Conservation (phyloP, 2,113 vertebrate species). For the Lepus americanus region DNA sequence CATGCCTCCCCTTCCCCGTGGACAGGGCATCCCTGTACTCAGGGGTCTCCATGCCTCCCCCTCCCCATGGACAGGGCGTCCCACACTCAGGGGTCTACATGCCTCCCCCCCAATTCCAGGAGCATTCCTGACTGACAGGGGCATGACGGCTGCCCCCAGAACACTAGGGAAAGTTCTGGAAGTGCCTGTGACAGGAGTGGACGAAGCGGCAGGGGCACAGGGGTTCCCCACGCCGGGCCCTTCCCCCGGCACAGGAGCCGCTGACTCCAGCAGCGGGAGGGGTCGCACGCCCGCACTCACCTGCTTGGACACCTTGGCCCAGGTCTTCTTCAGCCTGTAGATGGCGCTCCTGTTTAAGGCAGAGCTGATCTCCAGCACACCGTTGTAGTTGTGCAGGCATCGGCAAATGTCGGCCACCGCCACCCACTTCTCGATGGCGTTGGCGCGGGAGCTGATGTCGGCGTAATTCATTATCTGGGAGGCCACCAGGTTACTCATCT, state of each 20-base stretch:
- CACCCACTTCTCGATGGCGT: slow-evolving; percentile 98
- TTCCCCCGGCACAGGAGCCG: slow-evolving; percentile 62
- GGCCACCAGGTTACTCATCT: slow-evolving; percentile 99
- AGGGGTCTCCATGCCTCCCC: too few relatives aligned
- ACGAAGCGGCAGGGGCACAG: slow-evolving; percentile 56
- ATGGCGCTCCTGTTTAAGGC: slow-evolving; percentile 99
- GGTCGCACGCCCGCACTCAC: slow-evolving; percentile 79
- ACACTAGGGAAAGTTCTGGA: slow-evolving; percentile 7
- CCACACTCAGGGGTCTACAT: too few relatives aligned
- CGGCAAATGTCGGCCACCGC: slow-evolving; percentile 98
- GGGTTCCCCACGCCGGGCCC: slow-evolving; percentile 52
- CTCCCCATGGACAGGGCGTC: too few relatives aligned
- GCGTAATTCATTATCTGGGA: slow-evolving; percentile 98
- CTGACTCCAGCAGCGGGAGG: background rate
- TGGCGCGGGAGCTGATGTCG: slow-evolving; percentile 94
- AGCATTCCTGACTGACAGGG: background rate
- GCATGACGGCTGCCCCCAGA: too few relatives aligned
- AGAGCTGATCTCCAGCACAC: slow-evolving; percentile 97
- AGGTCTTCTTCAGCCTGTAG: slow-evolving; percentile 99
- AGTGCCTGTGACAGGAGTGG: background rate
- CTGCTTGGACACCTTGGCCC: slow-evolving; percentile 98
- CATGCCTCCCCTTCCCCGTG: too few relatives aligned
- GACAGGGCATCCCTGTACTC: too few relatives aligned
- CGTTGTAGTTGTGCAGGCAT: slow-evolving; percentile 98
- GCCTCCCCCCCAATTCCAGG: background rate